Evolutionary conservation across 2,888 invertebrate genomes (phyloP), one percentile per base, ranked within the genome.

Genomic region (Meta bourneti): DNA sequence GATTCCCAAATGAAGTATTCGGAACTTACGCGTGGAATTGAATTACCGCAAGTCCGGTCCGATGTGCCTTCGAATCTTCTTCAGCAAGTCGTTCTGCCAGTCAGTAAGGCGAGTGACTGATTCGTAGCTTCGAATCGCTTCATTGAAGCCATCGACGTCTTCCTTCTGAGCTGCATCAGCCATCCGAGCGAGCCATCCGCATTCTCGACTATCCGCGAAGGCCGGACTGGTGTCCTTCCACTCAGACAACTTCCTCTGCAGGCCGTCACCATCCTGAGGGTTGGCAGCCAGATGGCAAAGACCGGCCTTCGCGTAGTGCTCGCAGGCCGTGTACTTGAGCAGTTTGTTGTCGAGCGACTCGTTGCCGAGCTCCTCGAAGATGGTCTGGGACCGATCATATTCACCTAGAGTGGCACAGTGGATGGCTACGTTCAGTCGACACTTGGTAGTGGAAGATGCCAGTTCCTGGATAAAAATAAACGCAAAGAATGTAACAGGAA

Each of bases 281-380:
- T 91, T 74, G 9, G 49, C 7, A 0, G 88, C 79, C 69, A 89
- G 48, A 34, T 95, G 95, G 94, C 96, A 96, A 8, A 96, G 94
- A 5, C 95, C 94, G 11, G 95, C 95, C 70, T 95, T 94, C 94
- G 96, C 95, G 94, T 96, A 96, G 94, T 96, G 95, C 88, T 95
- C 95, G 93, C 95, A 95, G 54, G 96, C 96, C 83, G 95, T 95
- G 94, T 96, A 96, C 93, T 95, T 95, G 87, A 96, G 94, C 71
- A 96, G 94, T 16, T 95, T 94, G 93, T 95, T 95, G 93, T 96
- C 95, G 94, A 95, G 95, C 92, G 95, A 95, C 20, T 94, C 94
- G 83, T 94, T 94, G n/a, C 94, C 95, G 71, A 95, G 94, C 94
- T 95, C 94, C 93, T 95, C 95, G 94, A 95, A 95, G 84, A 96